Evolutionary conservation across 2,113 vertebrate species (phyloP).

Genomic region (Myiozetetes cayanensis): DNA sequence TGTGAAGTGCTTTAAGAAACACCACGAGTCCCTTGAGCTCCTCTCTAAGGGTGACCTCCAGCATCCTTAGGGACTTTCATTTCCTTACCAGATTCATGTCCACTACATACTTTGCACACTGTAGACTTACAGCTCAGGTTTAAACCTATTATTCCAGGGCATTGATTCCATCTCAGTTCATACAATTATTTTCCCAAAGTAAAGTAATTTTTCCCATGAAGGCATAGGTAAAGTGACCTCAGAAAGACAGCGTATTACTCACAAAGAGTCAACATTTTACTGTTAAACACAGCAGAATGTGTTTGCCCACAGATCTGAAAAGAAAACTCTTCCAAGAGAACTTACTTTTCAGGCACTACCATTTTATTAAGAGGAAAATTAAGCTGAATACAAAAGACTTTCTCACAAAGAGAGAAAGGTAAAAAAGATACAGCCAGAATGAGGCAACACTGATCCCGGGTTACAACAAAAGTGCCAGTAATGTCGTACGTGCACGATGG

Average conservation of each 20-base stretch:
- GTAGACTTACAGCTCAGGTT: background rate
- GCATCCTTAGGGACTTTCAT: background rate
- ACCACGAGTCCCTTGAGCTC: background rate
- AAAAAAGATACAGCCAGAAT: constrained; percentile 67
- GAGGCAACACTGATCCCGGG: constrained; percentile 52
- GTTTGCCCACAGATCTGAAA: constrained; percentile 58
- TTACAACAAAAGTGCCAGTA: constrained; percentile 59
- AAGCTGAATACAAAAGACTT: constrained; percentile 66
- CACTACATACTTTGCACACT: background rate
- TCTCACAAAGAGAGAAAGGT: constrained; percentile 65
- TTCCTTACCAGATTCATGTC: background rate
- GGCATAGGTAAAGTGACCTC: background rate
- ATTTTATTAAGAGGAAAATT: constrained; percentile 70
- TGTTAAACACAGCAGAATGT: constrained; percentile 30
- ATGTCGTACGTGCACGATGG: background rate
- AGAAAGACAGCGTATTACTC: background rate
- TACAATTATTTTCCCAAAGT: background rate
- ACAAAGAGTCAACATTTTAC: constrained; percentile 29
- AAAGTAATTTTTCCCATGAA: background rate
- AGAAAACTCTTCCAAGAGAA: constrained; percentile 68
- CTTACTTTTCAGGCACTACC: constrained; percentile 70
- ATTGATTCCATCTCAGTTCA: background rate
- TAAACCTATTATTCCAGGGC: background rate
- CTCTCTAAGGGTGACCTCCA: background rate
- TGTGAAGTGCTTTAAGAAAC: background rate